Percentiles rank a stretch among this genome's conserved stretches.
These are phyloP conservation scores for Chromobotia macracanthus DNA, from an alignment of 2,797 vertebrate species.

Conservation along the genomic window DNA sequence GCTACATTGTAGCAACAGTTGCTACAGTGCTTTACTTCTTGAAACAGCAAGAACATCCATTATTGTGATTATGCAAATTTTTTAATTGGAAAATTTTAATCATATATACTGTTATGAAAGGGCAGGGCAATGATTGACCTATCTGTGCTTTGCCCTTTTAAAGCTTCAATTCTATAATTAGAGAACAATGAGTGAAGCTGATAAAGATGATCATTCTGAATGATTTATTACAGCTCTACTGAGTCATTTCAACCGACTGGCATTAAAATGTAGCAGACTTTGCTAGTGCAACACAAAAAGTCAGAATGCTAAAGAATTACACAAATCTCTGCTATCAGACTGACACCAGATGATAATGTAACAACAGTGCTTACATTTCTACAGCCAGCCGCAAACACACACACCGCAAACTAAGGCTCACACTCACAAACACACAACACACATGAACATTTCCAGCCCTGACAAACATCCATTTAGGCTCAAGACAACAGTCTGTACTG, in stretches of 20 bases:
- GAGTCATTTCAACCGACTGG: constrained; percentile 4
- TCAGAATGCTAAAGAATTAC: constrained; percentile 7
- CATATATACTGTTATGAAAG: constrained; percentile 15
- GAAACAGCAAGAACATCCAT: neutral
- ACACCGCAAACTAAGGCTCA: too few relatives aligned
- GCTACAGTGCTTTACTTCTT: neutral
- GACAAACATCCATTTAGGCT: constrained; percentile 17
- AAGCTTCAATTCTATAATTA: constrained; percentile 20
- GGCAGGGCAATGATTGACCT: neutral
- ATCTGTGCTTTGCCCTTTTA: constrained; percentile 24
- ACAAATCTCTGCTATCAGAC: constrained; percentile 13
- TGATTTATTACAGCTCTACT: constrained; percentile 27
- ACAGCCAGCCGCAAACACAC: neutral
- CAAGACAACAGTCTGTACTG: neutral
- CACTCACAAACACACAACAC: neutral
- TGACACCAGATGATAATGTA: constrained; percentile 25
- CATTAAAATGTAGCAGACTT: constrained; percentile 31
- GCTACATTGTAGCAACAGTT: constrained; percentile 10
- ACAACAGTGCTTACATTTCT: constrained; percentile 10
- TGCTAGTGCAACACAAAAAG: constrained; percentile 10
- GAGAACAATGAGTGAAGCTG: constrained; percentile 7
- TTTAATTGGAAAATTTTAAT: neutral
- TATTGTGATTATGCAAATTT: neutral
- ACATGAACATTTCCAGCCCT: neutral
- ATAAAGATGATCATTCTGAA: constrained; percentile 38